phyloP scores from a whole-genome alignment of 1,140 invertebrate genomes.

The Cherax destructor region DNA sequence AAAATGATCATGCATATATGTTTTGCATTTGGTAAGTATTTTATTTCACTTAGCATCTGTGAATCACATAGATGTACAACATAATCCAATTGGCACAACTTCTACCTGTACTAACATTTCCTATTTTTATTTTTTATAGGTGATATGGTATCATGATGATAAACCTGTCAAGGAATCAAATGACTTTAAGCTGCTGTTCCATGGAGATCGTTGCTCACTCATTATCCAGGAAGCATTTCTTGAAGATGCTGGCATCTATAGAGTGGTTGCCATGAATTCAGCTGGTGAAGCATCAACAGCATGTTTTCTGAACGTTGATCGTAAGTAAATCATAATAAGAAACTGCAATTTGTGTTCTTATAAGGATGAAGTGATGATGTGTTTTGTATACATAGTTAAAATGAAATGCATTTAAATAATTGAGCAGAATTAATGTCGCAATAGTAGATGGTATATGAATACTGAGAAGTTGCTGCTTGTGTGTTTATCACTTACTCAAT shows the following conservation, averaged over 20 bases:
- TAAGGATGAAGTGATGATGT: too few relatives aligned
- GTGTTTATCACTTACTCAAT: neutral
- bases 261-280: slow-evolving; percentile 87
- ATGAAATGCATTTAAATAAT: neutral
- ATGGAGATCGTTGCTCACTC: slow-evolving; percentile 87
- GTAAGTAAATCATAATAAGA: slow-evolving; percentile 59
- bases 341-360: neutral
- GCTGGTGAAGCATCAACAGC: slow-evolving; percentile 86
- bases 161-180: slow-evolving; percentile 89
- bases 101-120: too few relatives aligned
- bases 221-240: slow-evolving; percentile 84
- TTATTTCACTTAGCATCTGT: too few relatives aligned
- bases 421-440: too few relatives aligned
- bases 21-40: too few relatives aligned
- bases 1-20: too few relatives aligned
- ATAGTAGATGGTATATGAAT: too few relatives aligned
- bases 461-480: neutral
- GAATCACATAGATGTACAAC: too few relatives aligned
- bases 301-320: slow-evolving; percentile 80
- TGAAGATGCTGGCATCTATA: slow-evolving; percentile 87
- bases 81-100: too few relatives aligned
- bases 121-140: slow-evolving; percentile 74
- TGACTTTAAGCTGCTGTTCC: slow-evolving; percentile 87
- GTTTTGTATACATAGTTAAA: neutral
- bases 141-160: slow-evolving; percentile 91